These are phyloP conservation scores for Catharus bicknelli DNA, from an alignment of 2,113 vertebrate species.

Conservation along the genomic window DNA sequence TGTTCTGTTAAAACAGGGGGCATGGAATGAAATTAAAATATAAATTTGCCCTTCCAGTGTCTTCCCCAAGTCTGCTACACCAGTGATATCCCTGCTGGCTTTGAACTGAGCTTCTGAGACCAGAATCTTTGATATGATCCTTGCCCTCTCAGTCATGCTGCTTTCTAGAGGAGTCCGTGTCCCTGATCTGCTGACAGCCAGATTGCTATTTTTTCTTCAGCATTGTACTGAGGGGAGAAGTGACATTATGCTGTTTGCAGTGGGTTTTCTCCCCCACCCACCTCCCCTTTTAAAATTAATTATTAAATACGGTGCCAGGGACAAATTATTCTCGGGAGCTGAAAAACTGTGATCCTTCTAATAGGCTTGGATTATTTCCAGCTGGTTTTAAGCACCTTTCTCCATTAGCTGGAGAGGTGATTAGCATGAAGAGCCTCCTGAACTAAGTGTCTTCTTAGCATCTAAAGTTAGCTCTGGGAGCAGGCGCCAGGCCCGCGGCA, in stretches of 20 bases:
- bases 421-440: constrained; percentile 2
- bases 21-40: not conserved
- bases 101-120: constrained; percentile 26
- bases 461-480: not conserved
- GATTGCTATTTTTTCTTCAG: constrained; percentile 21
- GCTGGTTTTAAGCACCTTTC: constrained; percentile 37
- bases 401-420: constrained; percentile 15
- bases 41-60: constrained; percentile 9
- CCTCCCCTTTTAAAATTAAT: not conserved
- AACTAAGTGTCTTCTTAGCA: not conserved
- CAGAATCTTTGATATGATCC: not conserved
- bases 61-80: not conserved
- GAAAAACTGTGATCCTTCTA: not conserved
- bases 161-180: constrained; percentile 24
- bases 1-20: not conserved
- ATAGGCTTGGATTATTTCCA: constrained; percentile 22
- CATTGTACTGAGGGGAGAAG: not conserved
- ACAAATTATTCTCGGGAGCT: not conserved
- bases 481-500: not conserved
- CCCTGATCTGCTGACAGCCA: constrained; percentile 35
- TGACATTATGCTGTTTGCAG: not conserved
- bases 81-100: not conserved
- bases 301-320: not conserved
- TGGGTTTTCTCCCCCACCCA: not conserved
- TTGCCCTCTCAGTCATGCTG: constrained; percentile 35